Evolutionary conservation across 2,113 vertebrate species (phyloP).

Genomic region (Lamprotornis superbus): DNA sequence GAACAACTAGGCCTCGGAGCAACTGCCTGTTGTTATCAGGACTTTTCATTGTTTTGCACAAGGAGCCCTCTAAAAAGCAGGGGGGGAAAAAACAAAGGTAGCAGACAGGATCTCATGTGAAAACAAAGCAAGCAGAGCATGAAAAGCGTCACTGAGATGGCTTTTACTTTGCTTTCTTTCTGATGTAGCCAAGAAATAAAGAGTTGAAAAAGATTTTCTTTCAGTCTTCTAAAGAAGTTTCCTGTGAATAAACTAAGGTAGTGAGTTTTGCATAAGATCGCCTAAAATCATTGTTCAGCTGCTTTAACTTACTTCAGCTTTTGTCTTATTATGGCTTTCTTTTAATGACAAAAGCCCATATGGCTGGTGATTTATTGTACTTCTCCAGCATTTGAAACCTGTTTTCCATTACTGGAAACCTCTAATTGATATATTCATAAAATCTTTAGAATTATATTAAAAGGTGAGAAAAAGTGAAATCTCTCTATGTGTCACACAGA

Average conservation of each 20-base stretch:
- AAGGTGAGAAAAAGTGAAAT: not conserved
- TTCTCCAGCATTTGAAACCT: not conserved
- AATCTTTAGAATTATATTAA: not conserved
- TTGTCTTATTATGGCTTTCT: not conserved
- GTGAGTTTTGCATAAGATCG: not conserved
- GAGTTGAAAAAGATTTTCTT: conserved; percentile 27
- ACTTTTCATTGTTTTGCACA: conserved; percentile 58
- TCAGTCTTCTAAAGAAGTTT: conserved; percentile 6
- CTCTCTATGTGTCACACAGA: not conserved
- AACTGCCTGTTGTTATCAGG: conserved; percentile 62
- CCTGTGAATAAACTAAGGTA: conserved; percentile 42
- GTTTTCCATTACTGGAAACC: not conserved
- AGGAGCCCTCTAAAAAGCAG: conserved; percentile 31
- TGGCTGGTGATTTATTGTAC: not conserved
- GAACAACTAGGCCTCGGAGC: conserved; percentile 60
- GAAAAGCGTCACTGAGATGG: conserved; percentile 25
- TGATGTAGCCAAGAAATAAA: conserved; percentile 24
- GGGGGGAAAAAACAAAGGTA: conserved; percentile 40
- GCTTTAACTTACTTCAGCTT: conserved; percentile 5
- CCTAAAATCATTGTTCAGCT: not conserved
- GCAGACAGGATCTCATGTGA: conserved; percentile 22
- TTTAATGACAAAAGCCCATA: conserved; percentile 34
- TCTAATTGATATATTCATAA: not conserved
- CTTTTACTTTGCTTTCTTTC: conserved; percentile 60
- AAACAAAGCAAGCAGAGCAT: conserved; percentile 43